A percentile compares a stretch with the other conserved stretches of the same genome.
Evolutionary conservation across 2,888 invertebrate species (phyloP).

Genomic region (Epirrhoe tristata): DNA sequence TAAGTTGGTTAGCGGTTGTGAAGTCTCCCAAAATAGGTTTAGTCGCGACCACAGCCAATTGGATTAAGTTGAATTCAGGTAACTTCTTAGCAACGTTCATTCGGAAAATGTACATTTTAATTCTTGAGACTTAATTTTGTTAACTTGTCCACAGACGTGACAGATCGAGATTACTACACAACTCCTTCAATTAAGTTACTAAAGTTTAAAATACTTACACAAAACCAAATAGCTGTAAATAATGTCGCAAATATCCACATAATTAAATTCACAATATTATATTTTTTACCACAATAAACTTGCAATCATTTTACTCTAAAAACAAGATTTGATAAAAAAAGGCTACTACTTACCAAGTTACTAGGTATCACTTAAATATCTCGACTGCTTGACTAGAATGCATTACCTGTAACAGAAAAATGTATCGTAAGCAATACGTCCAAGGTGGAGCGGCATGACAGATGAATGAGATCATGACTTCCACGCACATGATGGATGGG

Average conservation of each 20-base stretch:
- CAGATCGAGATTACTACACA: conserved; percentile 8
- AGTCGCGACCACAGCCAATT: conserved; percentile 72
- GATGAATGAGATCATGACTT: conserved; percentile 62
- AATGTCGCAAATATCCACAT: not conserved
- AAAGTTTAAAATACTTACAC: not conserved
- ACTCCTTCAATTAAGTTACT: not conserved
- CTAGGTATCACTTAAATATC: not conserved
- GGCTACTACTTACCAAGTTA: not conserved
- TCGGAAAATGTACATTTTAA: conserved; percentile 65
- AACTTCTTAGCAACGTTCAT: conserved; percentile 76
- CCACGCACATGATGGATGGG: conserved; percentile 71
- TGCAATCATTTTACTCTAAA: not conserved
- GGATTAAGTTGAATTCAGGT: conserved; percentile 75
- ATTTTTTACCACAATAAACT: not conserved
- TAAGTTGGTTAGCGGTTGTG: conserved; percentile 73
- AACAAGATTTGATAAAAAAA: not conserved
- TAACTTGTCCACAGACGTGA: conserved; percentile 23
- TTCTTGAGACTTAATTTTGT: conserved; percentile 32
- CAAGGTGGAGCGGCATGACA: conserved; percentile 52
- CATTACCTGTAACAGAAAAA: conserved; percentile 41
- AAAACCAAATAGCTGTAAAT: no score
- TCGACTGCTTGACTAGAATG: conserved; percentile 29
- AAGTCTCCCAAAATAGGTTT: conserved; percentile 77
- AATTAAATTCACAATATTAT: not conserved
- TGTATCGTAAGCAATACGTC: conserved; percentile 22